Conservation (phyloP, 2,113 vertebrate genomes). For the Prunella fulvescens region DNA sequence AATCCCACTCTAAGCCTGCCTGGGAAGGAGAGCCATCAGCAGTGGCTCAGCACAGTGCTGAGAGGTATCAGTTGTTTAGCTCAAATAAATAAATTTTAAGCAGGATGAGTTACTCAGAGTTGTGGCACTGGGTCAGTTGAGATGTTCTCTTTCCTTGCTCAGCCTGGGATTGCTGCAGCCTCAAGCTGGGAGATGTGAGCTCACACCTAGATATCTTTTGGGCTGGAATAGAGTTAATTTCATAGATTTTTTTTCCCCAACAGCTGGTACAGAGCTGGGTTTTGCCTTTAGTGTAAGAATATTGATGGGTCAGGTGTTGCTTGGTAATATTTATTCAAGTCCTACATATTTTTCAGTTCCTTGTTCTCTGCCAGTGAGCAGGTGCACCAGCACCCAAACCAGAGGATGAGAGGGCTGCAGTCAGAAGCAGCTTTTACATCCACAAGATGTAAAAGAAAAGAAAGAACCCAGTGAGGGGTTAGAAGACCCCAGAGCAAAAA, state of each 20-base stretch:
- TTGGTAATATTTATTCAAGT: background rate
- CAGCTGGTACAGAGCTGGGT: background rate
- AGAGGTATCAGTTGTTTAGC: background rate
- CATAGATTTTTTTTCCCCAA: background rate
- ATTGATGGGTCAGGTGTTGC: background rate
- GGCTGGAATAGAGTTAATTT: background rate
- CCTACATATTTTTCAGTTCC: background rate
- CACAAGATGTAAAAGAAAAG: background rate
- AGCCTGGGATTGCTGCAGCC: background rate
- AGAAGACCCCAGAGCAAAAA: background rate
- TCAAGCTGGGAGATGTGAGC: accelerated
- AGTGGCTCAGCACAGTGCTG: background rate
- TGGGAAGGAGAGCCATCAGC: background rate
- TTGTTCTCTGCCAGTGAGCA: background rate
- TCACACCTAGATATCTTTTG: background rate
- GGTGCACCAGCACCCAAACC: background rate
- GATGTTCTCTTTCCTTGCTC: background rate
- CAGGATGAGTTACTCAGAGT: background rate
- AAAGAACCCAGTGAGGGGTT: background rate
- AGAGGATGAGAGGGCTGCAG: background rate
- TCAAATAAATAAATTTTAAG: background rate
- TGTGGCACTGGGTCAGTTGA: background rate
- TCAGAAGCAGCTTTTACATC: background rate
- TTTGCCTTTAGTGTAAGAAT: background rate
- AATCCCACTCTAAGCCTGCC: background rate